phyloP scores from a whole-genome alignment of 1,140 invertebrate genomes.

The Coptotermes formosanus region DNA sequence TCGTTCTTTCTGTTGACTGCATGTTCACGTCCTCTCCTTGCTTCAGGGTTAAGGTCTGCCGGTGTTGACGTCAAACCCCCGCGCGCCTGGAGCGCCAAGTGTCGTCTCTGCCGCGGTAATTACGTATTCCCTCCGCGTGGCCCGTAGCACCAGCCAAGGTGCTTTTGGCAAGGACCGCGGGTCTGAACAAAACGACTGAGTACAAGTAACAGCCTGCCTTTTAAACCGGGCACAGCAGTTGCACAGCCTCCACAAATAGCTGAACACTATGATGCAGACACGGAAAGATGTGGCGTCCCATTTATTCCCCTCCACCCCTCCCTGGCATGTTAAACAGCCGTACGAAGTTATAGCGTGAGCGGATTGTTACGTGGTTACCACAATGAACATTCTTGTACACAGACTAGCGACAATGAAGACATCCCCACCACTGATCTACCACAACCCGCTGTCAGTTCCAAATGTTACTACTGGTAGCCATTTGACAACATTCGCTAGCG shows the following conservation, averaged over 20 bases:
- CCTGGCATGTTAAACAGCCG: no score
- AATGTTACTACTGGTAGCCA: no score
- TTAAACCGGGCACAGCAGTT: neutral
- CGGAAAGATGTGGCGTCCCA: neutral
- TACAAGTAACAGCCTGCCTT: neutral
- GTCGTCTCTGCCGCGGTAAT: neutral
- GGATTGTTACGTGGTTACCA: no score
- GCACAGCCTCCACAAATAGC: neutral
- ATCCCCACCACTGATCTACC: no score
- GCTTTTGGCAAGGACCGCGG: neutral
- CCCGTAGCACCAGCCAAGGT: neutral
- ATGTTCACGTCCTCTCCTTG: neutral
- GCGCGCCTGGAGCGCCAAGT: neutral
- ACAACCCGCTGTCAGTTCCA: no score
- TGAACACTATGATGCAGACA: neutral
- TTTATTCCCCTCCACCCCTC: neutral
- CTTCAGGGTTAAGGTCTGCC: neutral
- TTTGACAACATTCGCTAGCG: no score
- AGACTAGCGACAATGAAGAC: no score
- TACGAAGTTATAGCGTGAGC: no score
- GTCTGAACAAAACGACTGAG: neutral
- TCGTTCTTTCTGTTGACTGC: neutral
- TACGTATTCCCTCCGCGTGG: neutral
- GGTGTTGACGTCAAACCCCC: slow-evolving; percentile 2
- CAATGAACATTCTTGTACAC: no score